phyloP scores from a whole-genome alignment of 30 jellyfish, hydroid and myxozoan genomes.

The Hydractinia symbiolongicarpus region DNA sequence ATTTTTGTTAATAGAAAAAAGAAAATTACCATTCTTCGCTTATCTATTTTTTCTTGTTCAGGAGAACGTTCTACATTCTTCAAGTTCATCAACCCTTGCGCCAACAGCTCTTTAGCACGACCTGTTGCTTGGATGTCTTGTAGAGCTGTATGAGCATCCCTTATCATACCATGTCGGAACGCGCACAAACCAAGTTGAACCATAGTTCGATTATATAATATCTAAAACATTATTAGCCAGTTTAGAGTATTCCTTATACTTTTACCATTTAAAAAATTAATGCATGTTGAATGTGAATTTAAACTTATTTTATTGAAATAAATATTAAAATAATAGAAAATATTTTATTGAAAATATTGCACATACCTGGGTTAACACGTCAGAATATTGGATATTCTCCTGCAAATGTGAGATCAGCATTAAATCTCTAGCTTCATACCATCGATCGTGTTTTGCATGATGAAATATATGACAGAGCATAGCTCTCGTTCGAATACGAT shows the following conservation, averaged over 20 bases:
- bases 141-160: constrained; percentile 94
- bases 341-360: too few relatives aligned
- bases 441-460: constrained; percentile 97
- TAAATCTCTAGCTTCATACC: constrained; percentile 97
- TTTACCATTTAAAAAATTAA: too few relatives aligned
- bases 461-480: constrained; percentile 96
- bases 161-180: constrained; percentile 95
- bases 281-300: too few relatives aligned
- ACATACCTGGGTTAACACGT: constrained; percentile 91
- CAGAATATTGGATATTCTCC: constrained; percentile 92
- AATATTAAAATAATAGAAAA: too few relatives aligned
- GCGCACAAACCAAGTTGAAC: constrained; percentile 98
- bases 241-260: too few relatives aligned
- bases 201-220: constrained; percentile 94
- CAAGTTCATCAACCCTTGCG: constrained; percentile 93
- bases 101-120: constrained; percentile 90
- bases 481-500: constrained; percentile 96
- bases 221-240: constrained; percentile 27
- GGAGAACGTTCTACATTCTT: constrained; percentile 87
- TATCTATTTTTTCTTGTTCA: constrained; percentile 95
- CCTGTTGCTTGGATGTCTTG: constrained; percentile 94
- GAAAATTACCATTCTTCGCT: constrained; percentile 79
- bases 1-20: not conserved
- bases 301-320: too few relatives aligned
- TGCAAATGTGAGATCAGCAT: constrained; percentile 94